Conservation (phyloP, 2,797 vertebrate genomes). For the Serranus cabrilla region DNA sequence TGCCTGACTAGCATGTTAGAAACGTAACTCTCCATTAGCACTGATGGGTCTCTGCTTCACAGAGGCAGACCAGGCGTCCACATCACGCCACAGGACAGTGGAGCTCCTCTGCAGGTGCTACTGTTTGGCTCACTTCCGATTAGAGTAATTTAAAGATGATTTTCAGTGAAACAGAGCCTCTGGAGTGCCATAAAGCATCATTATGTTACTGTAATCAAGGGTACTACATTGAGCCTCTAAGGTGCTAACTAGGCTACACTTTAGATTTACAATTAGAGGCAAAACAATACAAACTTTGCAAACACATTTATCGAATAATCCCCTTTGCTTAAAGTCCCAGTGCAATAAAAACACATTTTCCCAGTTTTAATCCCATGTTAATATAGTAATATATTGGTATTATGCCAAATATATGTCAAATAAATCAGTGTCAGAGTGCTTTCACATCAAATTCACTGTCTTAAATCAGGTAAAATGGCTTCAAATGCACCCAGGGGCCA, state of each 20-base stretch:
- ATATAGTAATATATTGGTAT: too few species aligned
- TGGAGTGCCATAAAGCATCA: constrained; percentile 2
- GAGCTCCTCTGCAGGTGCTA: constrained; percentile 23
- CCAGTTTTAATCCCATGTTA: too few species aligned
- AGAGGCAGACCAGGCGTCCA: background rate
- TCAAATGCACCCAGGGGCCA: too few species aligned
- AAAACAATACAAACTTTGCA: background rate
- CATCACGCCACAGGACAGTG: constrained; percentile 28
- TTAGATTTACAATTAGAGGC: background rate
- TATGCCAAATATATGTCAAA: too few species aligned
- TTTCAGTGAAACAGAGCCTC: constrained; percentile 12
- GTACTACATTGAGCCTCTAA: constrained; percentile 5
- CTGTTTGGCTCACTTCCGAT: constrained; percentile 8
- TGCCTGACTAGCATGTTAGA: constrained; percentile 19
- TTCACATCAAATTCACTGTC: too few species aligned
- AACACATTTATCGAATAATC: background rate
- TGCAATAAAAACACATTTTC: too few species aligned
- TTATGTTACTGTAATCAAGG: constrained; percentile 32
- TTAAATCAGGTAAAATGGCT: too few species aligned
- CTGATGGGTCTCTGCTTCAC: constrained; percentile 13
- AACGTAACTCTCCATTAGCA: constrained; percentile 46
- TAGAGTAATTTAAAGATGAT: background rate
- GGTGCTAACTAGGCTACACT: background rate
- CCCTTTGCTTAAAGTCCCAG: background rate
- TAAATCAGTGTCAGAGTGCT: too few species aligned